Evolutionary conservation across 2,888 invertebrate species (phyloP).

Genomic region (Sialis fuliginosa): DNA sequence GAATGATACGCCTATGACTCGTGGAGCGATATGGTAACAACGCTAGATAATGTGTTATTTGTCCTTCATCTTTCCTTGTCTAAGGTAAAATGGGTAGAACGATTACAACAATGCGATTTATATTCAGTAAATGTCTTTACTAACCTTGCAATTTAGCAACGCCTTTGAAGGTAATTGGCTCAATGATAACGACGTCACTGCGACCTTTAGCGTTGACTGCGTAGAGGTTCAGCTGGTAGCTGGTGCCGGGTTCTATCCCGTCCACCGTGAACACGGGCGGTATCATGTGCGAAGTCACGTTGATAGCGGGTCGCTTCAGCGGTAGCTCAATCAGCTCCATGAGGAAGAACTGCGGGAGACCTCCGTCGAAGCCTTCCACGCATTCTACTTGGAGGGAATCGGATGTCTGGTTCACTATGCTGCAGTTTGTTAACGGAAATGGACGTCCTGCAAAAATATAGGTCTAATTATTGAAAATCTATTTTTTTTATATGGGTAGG

Average conservation of each 20-base stretch:
- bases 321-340: conserved; percentile 63
- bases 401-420: conserved; percentile 72
- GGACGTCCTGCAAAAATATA: conserved; percentile 68
- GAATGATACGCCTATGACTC: too few species aligned
- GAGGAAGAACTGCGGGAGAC: conserved; percentile 70
- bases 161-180: conserved; percentile 69
- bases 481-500: neutral
- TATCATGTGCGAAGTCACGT: conserved; percentile 40
- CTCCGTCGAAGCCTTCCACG: conserved; percentile 74
- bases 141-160: conserved; percentile 75
- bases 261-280: conserved; percentile 51
- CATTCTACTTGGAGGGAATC: conserved; percentile 75
- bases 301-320: conserved; percentile 37
- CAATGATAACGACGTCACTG: conserved; percentile 66
- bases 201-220: conserved; percentile 77
- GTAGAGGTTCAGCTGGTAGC: conserved; percentile 65
- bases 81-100: too few species aligned
- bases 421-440: conserved; percentile 73
- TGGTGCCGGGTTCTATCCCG: conserved; percentile 53
- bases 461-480: conserved; percentile 8
- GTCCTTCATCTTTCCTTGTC: too few species aligned
- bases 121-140: conserved; percentile 12
- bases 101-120: too few species aligned
- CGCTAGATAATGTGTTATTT: too few species aligned
- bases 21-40: too few species aligned